Percentiles rank a stretch among this genome's conserved stretches.
Evolutionary conservation across 2,113 vertebrate species (phyloP).

Genomic region (Progne subis): DNA sequence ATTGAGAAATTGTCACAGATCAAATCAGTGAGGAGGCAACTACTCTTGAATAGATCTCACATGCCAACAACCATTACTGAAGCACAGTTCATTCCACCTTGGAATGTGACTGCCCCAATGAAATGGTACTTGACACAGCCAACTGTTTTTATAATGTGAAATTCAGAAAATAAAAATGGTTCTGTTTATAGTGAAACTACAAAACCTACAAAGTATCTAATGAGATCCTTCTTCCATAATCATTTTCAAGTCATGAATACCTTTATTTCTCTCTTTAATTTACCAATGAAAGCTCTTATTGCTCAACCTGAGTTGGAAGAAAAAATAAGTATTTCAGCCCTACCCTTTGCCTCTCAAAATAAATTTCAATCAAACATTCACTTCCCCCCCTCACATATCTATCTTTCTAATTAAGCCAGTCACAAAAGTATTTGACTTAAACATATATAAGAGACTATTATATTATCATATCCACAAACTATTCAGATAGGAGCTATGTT

Average conservation of each 20-base stretch:
- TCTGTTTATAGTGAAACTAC: not conserved
- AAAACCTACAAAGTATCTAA: not conserved
- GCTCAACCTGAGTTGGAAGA: not conserved
- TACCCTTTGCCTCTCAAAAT: not conserved
- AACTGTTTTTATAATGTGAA: not conserved
- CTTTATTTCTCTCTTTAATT: not conserved
- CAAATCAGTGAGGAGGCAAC: not conserved
- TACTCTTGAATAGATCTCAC: not conserved
- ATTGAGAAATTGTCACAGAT: not conserved
- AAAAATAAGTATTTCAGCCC: not conserved
- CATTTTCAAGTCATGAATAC: not conserved
- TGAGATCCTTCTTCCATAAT: not conserved
- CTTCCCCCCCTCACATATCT: fast-evolving
- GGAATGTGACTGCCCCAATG: not conserved
- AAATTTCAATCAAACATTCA: not conserved
- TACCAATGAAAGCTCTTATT: not conserved
- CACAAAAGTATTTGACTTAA: not conserved
- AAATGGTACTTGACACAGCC: not conserved
- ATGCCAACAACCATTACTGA: not conserved
- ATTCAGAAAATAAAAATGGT: conserved; percentile 14
- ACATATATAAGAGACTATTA: not conserved
- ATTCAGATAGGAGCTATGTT: not conserved
- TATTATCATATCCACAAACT: not conserved
- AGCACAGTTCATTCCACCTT: not conserved
- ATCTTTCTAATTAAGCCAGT: not conserved